phyloP scores from a whole-genome alignment of 1,140 invertebrate genomes.

The Drosophila seguyi region DNA sequence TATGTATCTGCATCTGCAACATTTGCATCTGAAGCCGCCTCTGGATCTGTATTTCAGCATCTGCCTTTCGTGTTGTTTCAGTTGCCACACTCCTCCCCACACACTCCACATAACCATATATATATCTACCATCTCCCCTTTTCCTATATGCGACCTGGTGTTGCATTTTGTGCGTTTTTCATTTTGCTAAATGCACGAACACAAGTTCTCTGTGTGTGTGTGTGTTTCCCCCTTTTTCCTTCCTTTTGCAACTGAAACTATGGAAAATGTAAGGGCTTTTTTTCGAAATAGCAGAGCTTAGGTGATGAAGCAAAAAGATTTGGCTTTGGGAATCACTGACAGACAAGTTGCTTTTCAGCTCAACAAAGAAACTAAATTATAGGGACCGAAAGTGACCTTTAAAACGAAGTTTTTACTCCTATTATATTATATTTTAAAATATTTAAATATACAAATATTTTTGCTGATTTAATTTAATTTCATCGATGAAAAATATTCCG shows the following conservation, averaged over 20 bases:
- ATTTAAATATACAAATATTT: too few relatives aligned
- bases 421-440: too few relatives aligned
- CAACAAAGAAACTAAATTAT: not conserved
- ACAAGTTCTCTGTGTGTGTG: constrained; percentile 13
- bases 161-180: constrained; percentile 50
- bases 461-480: too few relatives aligned
- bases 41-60: constrained; percentile 26
- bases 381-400: not conserved
- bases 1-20: constrained; percentile 25
- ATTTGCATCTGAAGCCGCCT: constrained; percentile 14
- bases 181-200: constrained; percentile 36
- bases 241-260: not conserved
- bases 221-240: constrained; percentile 10
- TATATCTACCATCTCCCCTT: too few relatives aligned
- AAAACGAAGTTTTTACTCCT: not conserved
- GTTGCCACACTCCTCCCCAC: not conserved
- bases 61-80: constrained; percentile 50
- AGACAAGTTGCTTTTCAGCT: not conserved
- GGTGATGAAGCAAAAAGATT: not conserved
- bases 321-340: not conserved
- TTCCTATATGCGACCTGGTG: not conserved
- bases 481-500: too few relatives aligned
- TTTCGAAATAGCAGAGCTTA: constrained; percentile 11
- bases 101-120: not conserved
- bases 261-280: constrained; percentile 28